Evolutionary conservation across 2,888 invertebrate genomes (phyloP).

Genomic region (Lamellibrachia satsuma): DNA sequence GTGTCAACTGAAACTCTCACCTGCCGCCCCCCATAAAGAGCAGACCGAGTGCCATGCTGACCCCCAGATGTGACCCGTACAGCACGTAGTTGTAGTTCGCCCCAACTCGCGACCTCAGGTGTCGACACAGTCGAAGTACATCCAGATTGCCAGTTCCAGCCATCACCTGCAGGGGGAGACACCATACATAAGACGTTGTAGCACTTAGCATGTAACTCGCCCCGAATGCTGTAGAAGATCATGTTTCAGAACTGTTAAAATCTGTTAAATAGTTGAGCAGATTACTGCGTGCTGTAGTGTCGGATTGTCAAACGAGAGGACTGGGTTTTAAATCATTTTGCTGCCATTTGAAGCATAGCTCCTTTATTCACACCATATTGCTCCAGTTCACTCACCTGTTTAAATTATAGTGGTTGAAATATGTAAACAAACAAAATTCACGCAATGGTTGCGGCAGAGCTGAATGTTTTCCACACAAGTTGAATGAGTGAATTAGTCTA

Average conservation of each 20-base stretch:
- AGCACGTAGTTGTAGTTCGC: constrained; percentile 72
- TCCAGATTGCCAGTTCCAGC: constrained; percentile 91
- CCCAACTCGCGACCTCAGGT: constrained; percentile 81
- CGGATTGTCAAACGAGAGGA: too few relatives aligned
- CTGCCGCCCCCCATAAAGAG: constrained; percentile 93
- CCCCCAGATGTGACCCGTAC: constrained; percentile 91
- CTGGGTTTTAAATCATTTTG: too few relatives aligned
- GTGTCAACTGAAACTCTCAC: constrained; percentile 56
- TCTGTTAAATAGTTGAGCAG: neutral
- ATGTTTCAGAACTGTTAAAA: neutral
- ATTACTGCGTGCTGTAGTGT: too few relatives aligned
- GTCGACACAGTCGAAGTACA: constrained; percentile 83
- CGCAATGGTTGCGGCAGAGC: too few relatives aligned
- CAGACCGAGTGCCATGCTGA: constrained; percentile 93
- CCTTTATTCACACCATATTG: too few relatives aligned
- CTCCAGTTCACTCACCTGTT: too few relatives aligned
- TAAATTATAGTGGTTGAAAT: too few relatives aligned
- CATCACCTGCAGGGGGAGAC: constrained; percentile 73
- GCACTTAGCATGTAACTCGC: neutral
- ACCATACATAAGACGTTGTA: neutral
- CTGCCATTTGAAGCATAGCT: too few relatives aligned
- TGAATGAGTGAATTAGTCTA: too few relatives aligned
- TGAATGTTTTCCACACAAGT: too few relatives aligned
- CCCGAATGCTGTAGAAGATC: neutral
- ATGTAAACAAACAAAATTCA: too few relatives aligned